phyloP scores from a whole-genome alignment of 2,113 vertebrate species.

The Archilochus colubris region DNA sequence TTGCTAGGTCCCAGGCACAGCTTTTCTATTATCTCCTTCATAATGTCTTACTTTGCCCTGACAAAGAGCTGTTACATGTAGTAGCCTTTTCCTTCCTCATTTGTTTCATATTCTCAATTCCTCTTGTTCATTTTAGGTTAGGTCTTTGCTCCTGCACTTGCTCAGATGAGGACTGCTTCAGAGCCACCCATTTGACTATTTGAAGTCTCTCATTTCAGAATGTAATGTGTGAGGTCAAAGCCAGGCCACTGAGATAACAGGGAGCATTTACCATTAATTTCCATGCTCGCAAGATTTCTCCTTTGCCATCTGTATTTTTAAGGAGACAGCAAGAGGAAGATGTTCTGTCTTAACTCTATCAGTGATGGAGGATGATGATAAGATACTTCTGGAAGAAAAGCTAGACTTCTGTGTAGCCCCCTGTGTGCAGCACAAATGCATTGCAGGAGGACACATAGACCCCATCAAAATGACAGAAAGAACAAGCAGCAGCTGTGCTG shows the following conservation, averaged over 20 bases:
- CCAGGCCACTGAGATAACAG: background rate
- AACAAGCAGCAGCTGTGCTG: background rate
- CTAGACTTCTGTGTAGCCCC: background rate
- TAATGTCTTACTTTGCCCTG: background rate
- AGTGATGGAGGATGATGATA: background rate
- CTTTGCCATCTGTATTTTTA: background rate
- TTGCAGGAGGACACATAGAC: background rate
- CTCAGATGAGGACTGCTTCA: background rate
- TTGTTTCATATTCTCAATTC: background rate
- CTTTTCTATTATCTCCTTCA: background rate
- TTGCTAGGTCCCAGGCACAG: background rate
- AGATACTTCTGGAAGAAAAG: background rate
- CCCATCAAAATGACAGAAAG: rapidly evolving
- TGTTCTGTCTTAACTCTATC: background rate
- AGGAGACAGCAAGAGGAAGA: background rate
- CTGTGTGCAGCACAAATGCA: background rate
- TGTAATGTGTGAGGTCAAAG: background rate
- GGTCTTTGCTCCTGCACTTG: background rate
- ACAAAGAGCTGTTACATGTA: background rate
- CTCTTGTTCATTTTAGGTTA: background rate
- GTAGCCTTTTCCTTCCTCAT: background rate
- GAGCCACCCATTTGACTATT: background rate
- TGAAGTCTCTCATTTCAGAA: background rate
- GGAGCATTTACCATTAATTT: background rate
- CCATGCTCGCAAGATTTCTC: background rate